A percentile compares a stretch with the other conserved stretches of the same genome.
Evolutionary conservation across 1,140 invertebrate species (phyloP).

Genomic region (Apocrypta bakeri): DNA sequence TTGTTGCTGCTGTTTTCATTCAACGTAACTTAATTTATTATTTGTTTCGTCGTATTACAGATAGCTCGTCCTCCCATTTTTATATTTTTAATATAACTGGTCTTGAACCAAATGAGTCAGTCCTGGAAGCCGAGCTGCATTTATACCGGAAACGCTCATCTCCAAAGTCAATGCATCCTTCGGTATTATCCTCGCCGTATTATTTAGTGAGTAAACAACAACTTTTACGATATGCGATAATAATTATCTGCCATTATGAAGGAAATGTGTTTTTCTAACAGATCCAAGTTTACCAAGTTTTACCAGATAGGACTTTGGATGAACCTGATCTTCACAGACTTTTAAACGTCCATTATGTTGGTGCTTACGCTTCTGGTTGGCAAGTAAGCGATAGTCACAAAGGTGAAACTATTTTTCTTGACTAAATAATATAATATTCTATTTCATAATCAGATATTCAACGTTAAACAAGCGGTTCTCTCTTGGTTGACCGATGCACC

Average conservation of each 20-base stretch:
- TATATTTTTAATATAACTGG: slow-evolving; percentile 75
- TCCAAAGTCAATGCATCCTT: slow-evolving; percentile 56
- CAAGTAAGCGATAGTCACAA: slow-evolving; percentile 74
- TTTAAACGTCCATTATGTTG: slow-evolving; percentile 74
- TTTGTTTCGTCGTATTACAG: slow-evolving; percentile 51
- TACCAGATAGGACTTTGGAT: slow-evolving; percentile 68
- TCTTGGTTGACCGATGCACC: slow-evolving; percentile 61
- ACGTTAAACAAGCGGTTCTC: slow-evolving; percentile 67
- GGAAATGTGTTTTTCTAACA: slow-evolving; percentile 51
- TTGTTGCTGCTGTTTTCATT: neutral
- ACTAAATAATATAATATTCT: neutral
- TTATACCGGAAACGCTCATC: slow-evolving; percentile 74
- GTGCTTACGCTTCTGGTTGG: slow-evolving; percentile 76
- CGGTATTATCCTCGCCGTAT: slow-evolving; percentile 62
- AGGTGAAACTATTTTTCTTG: neutral
- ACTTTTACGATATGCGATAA: neutral
- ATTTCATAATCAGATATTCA: slow-evolving; percentile 60
- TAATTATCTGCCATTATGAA: neutral
- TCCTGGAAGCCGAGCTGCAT: slow-evolving; percentile 78
- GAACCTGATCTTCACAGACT: slow-evolving; percentile 73
- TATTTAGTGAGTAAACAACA: slow-evolving; percentile 56
- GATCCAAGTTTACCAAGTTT: slow-evolving; percentile 77
- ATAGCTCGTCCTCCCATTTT: slow-evolving; percentile 61
- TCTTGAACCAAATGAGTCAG: slow-evolving; percentile 72
- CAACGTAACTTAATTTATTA: neutral